phyloP scores from a whole-genome alignment of 1,140 invertebrate genomes.

The Zaprionus capensis region DNA sequence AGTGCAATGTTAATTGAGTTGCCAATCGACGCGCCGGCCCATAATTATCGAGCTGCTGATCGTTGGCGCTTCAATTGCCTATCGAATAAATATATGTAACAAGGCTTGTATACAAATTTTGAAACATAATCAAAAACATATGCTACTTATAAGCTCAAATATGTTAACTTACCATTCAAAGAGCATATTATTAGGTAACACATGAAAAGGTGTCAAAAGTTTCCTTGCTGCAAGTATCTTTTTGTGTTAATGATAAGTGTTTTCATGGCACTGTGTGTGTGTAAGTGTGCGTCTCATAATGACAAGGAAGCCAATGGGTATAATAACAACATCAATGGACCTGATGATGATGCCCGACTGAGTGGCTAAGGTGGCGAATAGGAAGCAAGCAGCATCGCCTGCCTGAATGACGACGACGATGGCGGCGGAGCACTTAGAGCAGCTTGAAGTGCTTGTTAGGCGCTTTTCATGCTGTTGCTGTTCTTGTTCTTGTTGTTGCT shows the following conservation, averaged over 20 bases:
- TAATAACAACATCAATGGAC: constrained; percentile 79
- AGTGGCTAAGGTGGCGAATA: constrained; percentile 11
- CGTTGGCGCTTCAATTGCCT: background rate
- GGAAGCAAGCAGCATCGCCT: background rate
- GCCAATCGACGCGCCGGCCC: background rate
- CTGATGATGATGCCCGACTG: constrained; percentile 61
- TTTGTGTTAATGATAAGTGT: constrained; percentile 78
- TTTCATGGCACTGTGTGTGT: constrained; percentile 62
- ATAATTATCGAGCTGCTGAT: background rate
- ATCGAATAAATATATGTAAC: too few relatives aligned
- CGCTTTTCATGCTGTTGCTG: constrained; percentile 45
- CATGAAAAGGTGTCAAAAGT: constrained; percentile 14
- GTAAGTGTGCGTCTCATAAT: constrained; percentile 69
- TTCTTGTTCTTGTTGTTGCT: background rate
- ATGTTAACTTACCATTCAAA: constrained; percentile 11
- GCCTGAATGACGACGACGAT: background rate
- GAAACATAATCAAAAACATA: too few relatives aligned
- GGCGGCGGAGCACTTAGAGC: constrained; percentile 3
- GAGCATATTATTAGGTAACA: background rate
- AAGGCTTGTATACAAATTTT: too few relatives aligned
- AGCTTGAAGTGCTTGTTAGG: constrained; percentile 79
- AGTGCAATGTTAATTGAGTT: background rate
- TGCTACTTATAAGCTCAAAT: background rate
- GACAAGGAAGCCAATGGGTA: constrained; percentile 78
- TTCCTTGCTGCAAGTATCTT: constrained; percentile 22